Base-by-base conservation (phyloP, 2,797 vertebrate genomes). In the Falco rusticolus region DNA sequence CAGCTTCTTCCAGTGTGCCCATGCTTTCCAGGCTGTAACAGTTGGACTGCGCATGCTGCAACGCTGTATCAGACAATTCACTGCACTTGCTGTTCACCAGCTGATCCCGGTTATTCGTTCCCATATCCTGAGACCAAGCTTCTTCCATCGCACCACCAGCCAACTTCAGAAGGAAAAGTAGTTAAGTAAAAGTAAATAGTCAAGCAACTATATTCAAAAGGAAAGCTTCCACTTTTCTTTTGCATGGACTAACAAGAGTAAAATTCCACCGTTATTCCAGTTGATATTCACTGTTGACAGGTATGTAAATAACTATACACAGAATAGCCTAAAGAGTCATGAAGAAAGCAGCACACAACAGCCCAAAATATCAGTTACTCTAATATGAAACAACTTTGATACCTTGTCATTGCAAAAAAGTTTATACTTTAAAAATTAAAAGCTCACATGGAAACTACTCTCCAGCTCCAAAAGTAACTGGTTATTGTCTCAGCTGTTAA, bases 71-170 rank as follows among this genome's bases (percentile, higher is more conserved):
- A 5, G 97, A 96, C 34, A 85, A 22, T 51, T 98, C 98, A 93
- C 37, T 51, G 95, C 97, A 98, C 11, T 91, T 97, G 90, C 97
- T 98, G 93, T 97, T 98, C 97, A 90, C 97, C 98, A 89, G 98
- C 97, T 82, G 97, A 81, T 98, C 98, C 74, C 97, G 98, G 87
- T 95, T 96, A 25, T 97, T 97, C 93, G 98, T 94, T 41, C 98
- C 98, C 37, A 98, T 96, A 91, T 98, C 98, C 79, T 97, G 98
- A 81, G 98, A 97, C 48, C 96, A 98, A 15, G 98, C 83, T 33
- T 98, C 98, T 96, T 99, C 99, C 99, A 99, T 98, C 65, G 97
- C 96, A 93, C 96, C 94, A 87, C 97, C 96, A 76, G 94, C 89
- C 94, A 97, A 89, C 99, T 99, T 85, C 80, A 94, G 37, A 61